These are phyloP conservation scores for Caiman crocodilus DNA, from an alignment of 2,797 vertebrate species.

Conservation along the genomic window DNA sequence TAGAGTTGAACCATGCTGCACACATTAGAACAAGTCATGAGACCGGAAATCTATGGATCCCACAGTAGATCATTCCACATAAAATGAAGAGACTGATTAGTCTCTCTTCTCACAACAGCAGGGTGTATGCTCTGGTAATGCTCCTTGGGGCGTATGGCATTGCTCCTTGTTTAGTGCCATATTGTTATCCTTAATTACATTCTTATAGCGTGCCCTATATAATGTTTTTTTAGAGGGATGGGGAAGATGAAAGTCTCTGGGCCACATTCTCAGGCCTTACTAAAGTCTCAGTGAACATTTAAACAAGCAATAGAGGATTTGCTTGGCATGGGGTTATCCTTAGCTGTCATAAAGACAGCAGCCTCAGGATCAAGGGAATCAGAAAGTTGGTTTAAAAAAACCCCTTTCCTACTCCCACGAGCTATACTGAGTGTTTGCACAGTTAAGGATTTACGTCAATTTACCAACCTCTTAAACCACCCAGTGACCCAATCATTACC, in stretches of 20 bases:
- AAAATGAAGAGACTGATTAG: neutral
- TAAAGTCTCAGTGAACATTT: neutral
- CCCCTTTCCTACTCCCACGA: neutral
- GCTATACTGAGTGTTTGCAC: neutral
- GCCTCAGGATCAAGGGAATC: neutral
- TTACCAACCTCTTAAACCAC: neutral
- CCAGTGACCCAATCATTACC: neutral
- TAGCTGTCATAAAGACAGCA: neutral
- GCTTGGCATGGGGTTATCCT: neutral
- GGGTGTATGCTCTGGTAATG: neutral
- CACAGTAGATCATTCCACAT: fast-evolving
- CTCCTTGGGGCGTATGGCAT: no score
- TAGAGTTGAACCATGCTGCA: neutral
- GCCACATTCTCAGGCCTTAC: neutral
- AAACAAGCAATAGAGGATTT: neutral
- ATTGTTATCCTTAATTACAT: neutral
- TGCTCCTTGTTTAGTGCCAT: neutral
- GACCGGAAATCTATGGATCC: neutral
- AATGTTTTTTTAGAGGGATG: neutral
- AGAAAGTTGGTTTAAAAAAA: neutral
- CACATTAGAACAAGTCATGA: neutral
- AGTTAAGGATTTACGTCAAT: neutral
- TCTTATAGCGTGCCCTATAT: neutral
- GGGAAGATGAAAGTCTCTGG: neutral
- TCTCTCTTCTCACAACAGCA: neutral